phyloP scores from a whole-genome alignment of 1,140 invertebrate genomes.

The Anadara kagoshimensis region DNA sequence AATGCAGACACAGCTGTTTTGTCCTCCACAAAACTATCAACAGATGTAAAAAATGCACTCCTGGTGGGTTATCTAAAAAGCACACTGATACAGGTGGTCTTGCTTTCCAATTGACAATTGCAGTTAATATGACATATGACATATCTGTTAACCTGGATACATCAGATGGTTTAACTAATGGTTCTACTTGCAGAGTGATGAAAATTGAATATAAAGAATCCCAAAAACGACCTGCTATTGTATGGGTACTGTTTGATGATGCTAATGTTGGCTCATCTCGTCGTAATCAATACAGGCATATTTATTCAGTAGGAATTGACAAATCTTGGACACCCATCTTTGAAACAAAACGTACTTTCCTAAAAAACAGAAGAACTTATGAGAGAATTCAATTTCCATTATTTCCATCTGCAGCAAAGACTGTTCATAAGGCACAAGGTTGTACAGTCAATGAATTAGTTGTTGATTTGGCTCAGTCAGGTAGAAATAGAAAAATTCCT shows the following conservation, averaged over 20 bases:
- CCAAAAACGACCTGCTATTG: slow-evolving; percentile 20
- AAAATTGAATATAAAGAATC: slow-evolving; percentile 17
- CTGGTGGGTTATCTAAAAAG: background rate
- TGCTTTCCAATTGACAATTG: background rate
- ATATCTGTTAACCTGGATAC: slow-evolving; percentile 17
- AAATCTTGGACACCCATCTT: slow-evolving; percentile 27
- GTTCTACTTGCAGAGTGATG: slow-evolving; percentile 8
- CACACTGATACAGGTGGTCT: slow-evolving; percentile 2
- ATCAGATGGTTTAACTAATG: slow-evolving; percentile 24
- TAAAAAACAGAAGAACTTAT: slow-evolving; percentile 19
- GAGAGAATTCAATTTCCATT: slow-evolving; percentile 35
- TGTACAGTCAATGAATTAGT: slow-evolving; percentile 31
- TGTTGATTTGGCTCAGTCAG: slow-evolving; percentile 11
- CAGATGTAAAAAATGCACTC: slow-evolving; percentile 4
- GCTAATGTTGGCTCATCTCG: slow-evolving; percentile 10
- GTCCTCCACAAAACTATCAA: background rate
- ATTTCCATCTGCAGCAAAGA: slow-evolving; percentile 25
- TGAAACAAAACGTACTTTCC: slow-evolving; percentile 27
- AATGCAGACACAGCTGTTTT: background rate
- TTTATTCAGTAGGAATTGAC: slow-evolving; percentile 5
- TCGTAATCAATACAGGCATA: slow-evolving; percentile 22
- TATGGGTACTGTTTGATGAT: slow-evolving; percentile 36
- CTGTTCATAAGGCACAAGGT: slow-evolving; percentile 33
- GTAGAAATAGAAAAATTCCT: slow-evolving; percentile 11
- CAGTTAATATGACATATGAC: slow-evolving; percentile 20